phyloP scores from a whole-genome alignment of 2,797 vertebrate genomes.

The Podargus strigoides region DNA sequence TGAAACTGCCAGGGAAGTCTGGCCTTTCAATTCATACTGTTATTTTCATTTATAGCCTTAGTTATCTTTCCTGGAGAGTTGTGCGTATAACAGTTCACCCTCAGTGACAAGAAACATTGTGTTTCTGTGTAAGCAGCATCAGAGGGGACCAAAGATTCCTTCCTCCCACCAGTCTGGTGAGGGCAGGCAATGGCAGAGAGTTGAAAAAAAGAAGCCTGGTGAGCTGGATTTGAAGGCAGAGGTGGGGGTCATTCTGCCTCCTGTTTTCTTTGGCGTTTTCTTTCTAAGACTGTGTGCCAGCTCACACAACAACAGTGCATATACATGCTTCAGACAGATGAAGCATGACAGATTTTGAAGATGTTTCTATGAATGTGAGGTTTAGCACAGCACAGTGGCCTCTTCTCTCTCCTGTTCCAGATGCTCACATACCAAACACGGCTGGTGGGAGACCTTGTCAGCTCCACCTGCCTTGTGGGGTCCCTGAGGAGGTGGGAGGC shows the following conservation, averaged over 20 bases:
- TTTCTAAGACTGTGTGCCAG: background rate
- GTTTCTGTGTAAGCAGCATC: background rate
- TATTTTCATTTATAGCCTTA: background rate
- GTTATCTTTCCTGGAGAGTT: background rate
- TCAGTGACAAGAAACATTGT: background rate
- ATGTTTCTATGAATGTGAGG: background rate
- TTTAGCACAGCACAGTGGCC: background rate
- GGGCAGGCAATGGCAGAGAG: background rate
- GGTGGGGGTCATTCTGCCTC: background rate
- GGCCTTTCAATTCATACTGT: background rate
- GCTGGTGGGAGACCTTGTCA: background rate
- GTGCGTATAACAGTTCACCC: background rate
- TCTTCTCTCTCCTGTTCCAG: background rate
- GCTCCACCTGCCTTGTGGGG: background rate
- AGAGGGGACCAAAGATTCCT: background rate
- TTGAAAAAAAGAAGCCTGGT: background rate
- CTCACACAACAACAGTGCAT: too few relatives aligned
- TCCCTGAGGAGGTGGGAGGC: background rate
- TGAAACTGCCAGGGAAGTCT: background rate
- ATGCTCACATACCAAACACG: accelerated
- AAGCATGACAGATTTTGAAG: background rate
- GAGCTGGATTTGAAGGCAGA: background rate
- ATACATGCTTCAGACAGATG: background rate
- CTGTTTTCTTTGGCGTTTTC: background rate
- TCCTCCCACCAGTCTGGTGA: background rate